Base-by-base conservation (phyloP, 1,140 invertebrate species). In the Apocrypta bakeri region DNA sequence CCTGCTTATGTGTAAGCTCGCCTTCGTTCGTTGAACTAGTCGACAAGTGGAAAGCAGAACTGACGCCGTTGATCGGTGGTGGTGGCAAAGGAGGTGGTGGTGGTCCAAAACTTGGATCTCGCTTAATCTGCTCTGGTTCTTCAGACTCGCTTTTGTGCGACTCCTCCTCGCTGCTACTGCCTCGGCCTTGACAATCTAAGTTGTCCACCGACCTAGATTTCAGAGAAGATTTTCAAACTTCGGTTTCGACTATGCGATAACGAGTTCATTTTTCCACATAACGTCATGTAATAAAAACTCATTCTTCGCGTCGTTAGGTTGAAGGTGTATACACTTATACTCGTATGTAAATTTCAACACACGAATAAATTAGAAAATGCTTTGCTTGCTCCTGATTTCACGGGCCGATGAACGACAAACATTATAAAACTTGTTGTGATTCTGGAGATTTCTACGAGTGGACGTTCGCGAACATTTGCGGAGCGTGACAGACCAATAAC, bases 1-100 rank as follows among this genome's bases (percentile, higher is more conserved):
- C 21, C 42, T 48, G 42, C 33, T 37, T n/a, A 1, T 17, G 3
- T 11, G 71, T 1, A 0, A 14, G 21, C 9, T 87, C 87, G 56
- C 9, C 83, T 17, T 82, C 72, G 17, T 25, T 78, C 21, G 75
- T 17, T 0, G 31, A 56, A 40, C 21, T 37, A 14, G 27, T 17
- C 42, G 27, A 29, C 64, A 56, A 71, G 31, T 56, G 48, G 3
- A 21, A 21, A 14, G 0, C 42, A 64, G 33, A 61, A 27, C 25
- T 27, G 81, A 63, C 48, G 12, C 75, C 91, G 92, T 12, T 92
- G 24, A 31, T 91, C 14, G 93, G 92, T 42, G 88, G 69, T 80
- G 79, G 93, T 83, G 95, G 91, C 87, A 94, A 83, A 84, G 94
- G 92, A 42, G 94, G 94, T 1, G 94, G 93, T 29, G 93, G 93